Evolutionary conservation across 2,888 invertebrate genomes (phyloP), one percentile per base, ranked within the genome.

Genomic region (Harpalus rubripes): DNA sequence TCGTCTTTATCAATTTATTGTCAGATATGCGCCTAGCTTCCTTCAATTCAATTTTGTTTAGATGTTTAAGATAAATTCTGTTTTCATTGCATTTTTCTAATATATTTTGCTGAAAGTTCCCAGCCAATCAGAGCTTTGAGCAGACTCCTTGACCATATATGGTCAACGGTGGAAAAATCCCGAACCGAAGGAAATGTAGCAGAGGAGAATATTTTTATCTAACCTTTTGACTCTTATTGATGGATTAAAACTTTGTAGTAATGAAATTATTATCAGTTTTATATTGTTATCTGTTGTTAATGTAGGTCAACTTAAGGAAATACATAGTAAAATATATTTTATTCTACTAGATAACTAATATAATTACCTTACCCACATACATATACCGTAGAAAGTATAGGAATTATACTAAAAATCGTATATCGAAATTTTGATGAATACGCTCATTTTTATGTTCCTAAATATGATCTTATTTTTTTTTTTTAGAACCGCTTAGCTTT

Each of bases 221-320:
- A 26, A 63, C 32, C 68, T 68, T 41, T 68, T 39, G 32, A 68
- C 15, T 68, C 15, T 4, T 26, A 16, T 68, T 39, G n/a, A 68
- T 26, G 16, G 2, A 68, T 32, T 16, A n/a, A 39, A n/a, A 68
- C 41, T 39, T 39, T 68, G 41, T 39, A 16, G 41, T 39, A 39
- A 15, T 68, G 15, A 16, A 7, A 41, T 26, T 63, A 2, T 63
- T 63, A 63, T 63, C 18, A 26, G n/a, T n/a, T 12, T 26, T 26
- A 63, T 18, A 18, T 18, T 8, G 16, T 26, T 68, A 68, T 39
- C 39, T 5, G 15, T 68, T 68, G 39, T 68, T 68, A 68, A 68
- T 68, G 68, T 68, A 68, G 68, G 68, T 68, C 41, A 68, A 41
- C 7, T 39, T 26, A n/a, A 32, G 32, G 32, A 32, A 32, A 32